phyloP scores from a whole-genome alignment of 1,140 invertebrate species.

The Oscheius sp. region DNA sequence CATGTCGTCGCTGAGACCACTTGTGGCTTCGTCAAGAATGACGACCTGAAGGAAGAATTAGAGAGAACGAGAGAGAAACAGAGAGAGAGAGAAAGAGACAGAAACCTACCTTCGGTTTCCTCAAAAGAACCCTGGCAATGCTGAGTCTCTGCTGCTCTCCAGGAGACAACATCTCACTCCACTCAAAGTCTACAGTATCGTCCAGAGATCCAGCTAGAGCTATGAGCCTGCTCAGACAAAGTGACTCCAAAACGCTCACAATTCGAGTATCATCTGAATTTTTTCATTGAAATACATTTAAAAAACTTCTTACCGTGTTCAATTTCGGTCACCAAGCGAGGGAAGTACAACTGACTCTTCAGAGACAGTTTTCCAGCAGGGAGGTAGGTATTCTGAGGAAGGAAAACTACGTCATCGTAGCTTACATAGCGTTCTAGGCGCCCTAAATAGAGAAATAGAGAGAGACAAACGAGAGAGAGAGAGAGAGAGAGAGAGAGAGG shows the following conservation, averaged over 20 bases:
- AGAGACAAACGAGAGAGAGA: too few relatives aligned
- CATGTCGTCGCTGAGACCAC: constrained; percentile 66
- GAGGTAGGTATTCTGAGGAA: constrained; percentile 68
- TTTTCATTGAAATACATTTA: neutral
- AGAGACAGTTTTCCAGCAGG: constrained; percentile 65
- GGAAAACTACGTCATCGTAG: constrained; percentile 62
- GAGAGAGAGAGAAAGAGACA: too few relatives aligned
- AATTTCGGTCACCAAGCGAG: constrained; percentile 12
- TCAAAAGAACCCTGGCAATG: constrained; percentile 67
- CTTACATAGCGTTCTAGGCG: constrained; percentile 45
- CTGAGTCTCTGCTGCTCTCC: constrained; percentile 69
- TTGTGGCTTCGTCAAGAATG: constrained; percentile 69
- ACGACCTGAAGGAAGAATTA: too few relatives aligned
- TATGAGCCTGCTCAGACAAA: constrained; percentile 26
- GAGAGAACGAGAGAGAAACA: too few relatives aligned
- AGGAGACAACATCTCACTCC: constrained; percentile 67
- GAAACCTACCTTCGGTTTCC: constrained; percentile 65
- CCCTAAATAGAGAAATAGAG: constrained; percentile 55
- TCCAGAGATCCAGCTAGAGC: constrained; percentile 23
- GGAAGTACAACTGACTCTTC: constrained; percentile 64
- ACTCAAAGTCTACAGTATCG: constrained; percentile 37
- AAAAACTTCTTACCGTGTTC: constrained; percentile 15
- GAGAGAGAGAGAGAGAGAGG: constrained; percentile 46
- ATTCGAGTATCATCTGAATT: constrained; percentile 31
- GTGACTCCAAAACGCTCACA: constrained; percentile 25